Evolutionary conservation across 2,113 vertebrate species (phyloP).

Genomic region (Indicator indicator): DNA sequence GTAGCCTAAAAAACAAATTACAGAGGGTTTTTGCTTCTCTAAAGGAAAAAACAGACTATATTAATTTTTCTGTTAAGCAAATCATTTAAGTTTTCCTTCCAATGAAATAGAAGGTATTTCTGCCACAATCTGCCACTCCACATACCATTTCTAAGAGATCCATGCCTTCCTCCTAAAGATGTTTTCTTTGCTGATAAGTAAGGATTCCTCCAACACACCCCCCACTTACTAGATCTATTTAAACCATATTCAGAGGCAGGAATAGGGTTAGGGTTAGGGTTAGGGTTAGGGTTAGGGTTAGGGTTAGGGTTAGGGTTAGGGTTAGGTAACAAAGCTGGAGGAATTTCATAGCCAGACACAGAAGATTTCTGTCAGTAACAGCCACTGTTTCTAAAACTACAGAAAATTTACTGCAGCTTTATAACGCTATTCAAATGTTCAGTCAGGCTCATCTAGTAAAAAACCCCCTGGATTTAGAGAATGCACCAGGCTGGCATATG

Average conservation of each 20-base stretch:
- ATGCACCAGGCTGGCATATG: not conserved
- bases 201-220: not conserved
- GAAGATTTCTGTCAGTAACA: not conserved
- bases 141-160: not conserved
- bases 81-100: not conserved
- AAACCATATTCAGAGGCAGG: not conserved
- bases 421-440: not conserved
- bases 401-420: not conserved
- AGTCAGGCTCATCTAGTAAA: not conserved
- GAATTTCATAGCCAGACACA: not conserved
- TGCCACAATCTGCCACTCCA: not conserved
- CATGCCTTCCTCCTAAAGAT: not conserved
- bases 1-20: slow-evolving; percentile 40
- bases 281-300: too few species aligned
- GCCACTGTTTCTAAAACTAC: not conserved
- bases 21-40: slow-evolving; percentile 31
- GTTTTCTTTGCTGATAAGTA: not conserved
- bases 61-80: not conserved
- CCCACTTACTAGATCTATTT: not conserved
- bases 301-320: too few species aligned
- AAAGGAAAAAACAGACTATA: not conserved
- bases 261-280: too few species aligned
- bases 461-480: not conserved
- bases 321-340: not conserved
- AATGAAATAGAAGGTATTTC: not conserved